Conservation (phyloP, 2,113 vertebrate genomes). For the Trichomycterus rosablanca region DNA sequence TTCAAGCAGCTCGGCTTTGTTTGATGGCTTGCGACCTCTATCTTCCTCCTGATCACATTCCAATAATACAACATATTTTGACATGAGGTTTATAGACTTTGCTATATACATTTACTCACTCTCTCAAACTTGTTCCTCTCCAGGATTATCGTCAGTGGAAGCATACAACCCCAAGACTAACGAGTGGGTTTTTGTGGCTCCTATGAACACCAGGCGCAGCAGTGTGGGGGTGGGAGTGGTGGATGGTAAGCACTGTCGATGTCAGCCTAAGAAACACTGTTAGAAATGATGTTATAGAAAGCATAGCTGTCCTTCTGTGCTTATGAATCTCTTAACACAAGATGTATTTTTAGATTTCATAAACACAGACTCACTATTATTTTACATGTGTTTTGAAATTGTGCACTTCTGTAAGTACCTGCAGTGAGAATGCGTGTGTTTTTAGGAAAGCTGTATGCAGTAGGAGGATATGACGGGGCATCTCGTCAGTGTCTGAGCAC, state of each 20-base stretch:
- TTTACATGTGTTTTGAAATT: too few relatives aligned
- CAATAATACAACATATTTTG: too few relatives aligned
- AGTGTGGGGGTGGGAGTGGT: constrained; percentile 95
- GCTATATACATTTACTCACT: not conserved
- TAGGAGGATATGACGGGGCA: constrained; percentile 90
- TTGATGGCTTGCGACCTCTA: too few relatives aligned
- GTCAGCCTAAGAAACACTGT: too few relatives aligned
- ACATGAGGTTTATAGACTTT: too few relatives aligned
- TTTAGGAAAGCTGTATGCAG: constrained; percentile 87
- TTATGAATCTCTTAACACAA: too few relatives aligned
- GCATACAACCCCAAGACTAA: constrained; percentile 86
- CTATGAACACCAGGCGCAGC: constrained; percentile 95
- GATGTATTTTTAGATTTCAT: too few relatives aligned
- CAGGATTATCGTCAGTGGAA: constrained; percentile 91
- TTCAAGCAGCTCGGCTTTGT: too few relatives aligned
- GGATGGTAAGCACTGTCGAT: constrained; percentile 75
- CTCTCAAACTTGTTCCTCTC: not conserved
- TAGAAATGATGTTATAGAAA: too few relatives aligned
- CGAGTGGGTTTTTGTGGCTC: constrained; percentile 87
- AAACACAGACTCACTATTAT: too few relatives aligned
- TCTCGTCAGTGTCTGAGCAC: constrained; percentile 95
- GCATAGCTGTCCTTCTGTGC: too few relatives aligned
- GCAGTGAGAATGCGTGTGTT: constrained; percentile 15
- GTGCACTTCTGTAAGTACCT: not conserved
- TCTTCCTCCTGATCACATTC: too few relatives aligned